Percentiles rank a stretch among this genome's conserved stretches.
These are phyloP conservation scores for Coremacera marginata DNA, from an alignment of 2,888 invertebrate species.

Conservation along the genomic window DNA sequence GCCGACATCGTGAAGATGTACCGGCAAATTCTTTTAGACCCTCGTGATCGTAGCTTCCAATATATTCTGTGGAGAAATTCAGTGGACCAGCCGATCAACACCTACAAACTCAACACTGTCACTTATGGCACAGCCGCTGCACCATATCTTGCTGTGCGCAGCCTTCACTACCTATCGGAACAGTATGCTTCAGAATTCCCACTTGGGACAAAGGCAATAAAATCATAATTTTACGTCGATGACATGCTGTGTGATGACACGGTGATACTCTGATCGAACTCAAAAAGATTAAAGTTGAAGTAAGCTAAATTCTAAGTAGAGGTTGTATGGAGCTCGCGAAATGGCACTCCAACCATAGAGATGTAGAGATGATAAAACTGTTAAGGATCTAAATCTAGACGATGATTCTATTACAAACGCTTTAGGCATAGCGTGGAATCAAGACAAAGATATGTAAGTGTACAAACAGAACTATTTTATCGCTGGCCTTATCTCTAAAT, in stretches of 20 bases:
- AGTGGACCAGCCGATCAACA: conserved; percentile 26
- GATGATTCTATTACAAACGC: too few relatives aligned
- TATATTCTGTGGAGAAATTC: conserved; percentile 21
- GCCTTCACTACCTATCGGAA: conserved; percentile 24
- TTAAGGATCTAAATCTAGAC: too few relatives aligned
- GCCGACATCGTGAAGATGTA: conserved; percentile 39
- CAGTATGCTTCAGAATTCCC: not conserved
- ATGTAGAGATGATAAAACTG: too few relatives aligned
- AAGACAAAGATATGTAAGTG: conserved; percentile 4
- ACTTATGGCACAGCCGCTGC: conserved; percentile 35
- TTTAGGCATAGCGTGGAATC: conserved; percentile 28
- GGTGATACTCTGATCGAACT: not conserved
- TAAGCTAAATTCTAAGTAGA: too few relatives aligned
- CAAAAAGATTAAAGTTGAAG: too few relatives aligned
- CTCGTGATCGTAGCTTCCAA: conserved; percentile 11
- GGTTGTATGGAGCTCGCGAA: too few relatives aligned
- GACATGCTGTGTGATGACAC: conserved; percentile 40
- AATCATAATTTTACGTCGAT: conserved; percentile 33
- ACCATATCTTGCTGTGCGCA: conserved; percentile 28
- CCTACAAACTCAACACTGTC: not conserved
- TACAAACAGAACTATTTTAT: conserved; percentile 34
- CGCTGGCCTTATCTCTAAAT: conserved; percentile 36
- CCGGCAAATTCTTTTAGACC: conserved; percentile 7
- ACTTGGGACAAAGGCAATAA: not conserved
- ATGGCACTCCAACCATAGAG: too few relatives aligned